Base-by-base conservation (phyloP, 1,140 invertebrate genomes). In the Sesamia nonagrioides region DNA sequence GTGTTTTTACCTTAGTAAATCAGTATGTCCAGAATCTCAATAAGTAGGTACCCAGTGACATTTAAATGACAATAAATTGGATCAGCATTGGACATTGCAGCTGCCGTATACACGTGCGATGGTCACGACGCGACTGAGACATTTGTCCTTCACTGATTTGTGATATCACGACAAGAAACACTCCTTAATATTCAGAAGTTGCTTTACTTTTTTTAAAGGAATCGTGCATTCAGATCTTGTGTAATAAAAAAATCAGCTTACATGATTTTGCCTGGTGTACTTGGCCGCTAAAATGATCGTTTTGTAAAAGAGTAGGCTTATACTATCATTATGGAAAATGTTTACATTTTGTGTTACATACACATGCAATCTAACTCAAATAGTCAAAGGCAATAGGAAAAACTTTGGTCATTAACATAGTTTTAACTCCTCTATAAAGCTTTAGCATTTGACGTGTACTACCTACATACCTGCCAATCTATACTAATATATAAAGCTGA, bases 41-140 rank as follows among this genome's bases (percentile, higher is more conserved):
- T n/a, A n/a, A 61, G 42, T 50, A 63, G 35, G 17, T 81, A 63
- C 11, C 80, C 77, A 84, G 75, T 83, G 84, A 86, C 82, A 87
- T 86, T 87, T 81, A 80, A 86, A 89, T 89, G 87, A 82, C 82
- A 84, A 88, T 85, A 85, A 85, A 84, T 84, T 74, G 79, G 82
- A 74, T 77, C 78, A 83, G 58, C 76, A 81, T 74, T 82, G 81
- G 82, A 75, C 81, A 84, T 50, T 69, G 83, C 86, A 84, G 87
- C 84, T 86, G 84, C 78, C 66, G 80, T 68, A 27, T 27, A 84
- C 91, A 92, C 91, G 91, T 92, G 91, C 90, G 89, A 78, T 84
- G 82, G 91, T 90, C 91, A 91, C 91, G 91, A 91, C 91, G 90
- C 91, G 91, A 91, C 84, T 48, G 27, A 73, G n/a, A 50, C 72